Percentiles rank a stretch among this genome's conserved stretches.
Conservation (phyloP, 92 coral and sea anemone genomes). For the Micromussa lordhowensis region DNA sequence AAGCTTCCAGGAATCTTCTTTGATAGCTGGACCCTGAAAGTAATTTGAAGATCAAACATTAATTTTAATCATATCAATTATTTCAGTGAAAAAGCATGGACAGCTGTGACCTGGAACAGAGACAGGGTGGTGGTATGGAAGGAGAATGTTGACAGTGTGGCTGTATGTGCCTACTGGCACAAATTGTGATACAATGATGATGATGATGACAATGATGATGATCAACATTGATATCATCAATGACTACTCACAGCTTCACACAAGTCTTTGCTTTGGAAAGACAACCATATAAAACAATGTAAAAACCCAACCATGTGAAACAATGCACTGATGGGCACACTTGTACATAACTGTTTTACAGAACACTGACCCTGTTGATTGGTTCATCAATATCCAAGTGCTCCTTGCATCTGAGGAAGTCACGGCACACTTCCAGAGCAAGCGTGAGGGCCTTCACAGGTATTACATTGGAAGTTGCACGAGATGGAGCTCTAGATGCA, state of each 20-base stretch:
- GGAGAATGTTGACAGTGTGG: no score
- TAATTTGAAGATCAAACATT: not conserved
- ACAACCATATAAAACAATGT: not conserved
- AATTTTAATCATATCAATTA: not conserved
- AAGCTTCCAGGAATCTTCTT: conserved; percentile 82
- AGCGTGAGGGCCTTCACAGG: conserved; percentile 86
- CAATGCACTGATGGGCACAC: not conserved
- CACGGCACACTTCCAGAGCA: conserved; percentile 90
- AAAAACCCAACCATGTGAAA: not conserved
- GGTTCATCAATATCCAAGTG: conserved; percentile 89
- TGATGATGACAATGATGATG: no score
- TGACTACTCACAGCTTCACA: not conserved
- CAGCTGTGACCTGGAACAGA: not conserved
- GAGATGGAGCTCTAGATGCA: conserved; percentile 23
- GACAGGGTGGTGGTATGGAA: no score
- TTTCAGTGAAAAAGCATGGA: not conserved
- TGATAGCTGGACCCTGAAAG: conserved; percentile 69
- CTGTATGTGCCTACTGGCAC: no score
- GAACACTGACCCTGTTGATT: conserved; percentile 50
- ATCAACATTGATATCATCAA: no score
- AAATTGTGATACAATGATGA: no score
- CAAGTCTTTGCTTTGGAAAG: not conserved
- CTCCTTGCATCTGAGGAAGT: conserved; percentile 73
- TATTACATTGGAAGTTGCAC: conserved; percentile 45
- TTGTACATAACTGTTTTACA: no score